Base-by-base conservation (phyloP, 1,140 invertebrate species). In the Drosophila asahinai region DNA sequence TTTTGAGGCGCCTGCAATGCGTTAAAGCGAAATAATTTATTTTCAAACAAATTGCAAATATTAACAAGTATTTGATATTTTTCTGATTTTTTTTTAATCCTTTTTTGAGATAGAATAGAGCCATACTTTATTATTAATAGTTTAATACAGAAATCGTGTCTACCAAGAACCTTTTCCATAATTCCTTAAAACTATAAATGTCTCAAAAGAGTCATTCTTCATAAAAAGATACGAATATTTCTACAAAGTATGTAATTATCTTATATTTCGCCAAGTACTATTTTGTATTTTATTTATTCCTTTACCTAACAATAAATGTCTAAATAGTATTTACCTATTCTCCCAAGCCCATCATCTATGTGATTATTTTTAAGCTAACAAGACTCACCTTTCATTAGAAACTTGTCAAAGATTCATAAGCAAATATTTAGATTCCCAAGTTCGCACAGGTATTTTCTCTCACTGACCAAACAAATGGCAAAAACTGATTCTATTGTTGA, bases 401-500 rank as follows among this genome's bases (percentile, higher is more conserved):
- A 52, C 27, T n/a, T 19, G 27, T 36, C 45, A 60, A 19, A 27
- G 67, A 51, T 42, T 72, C 66, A 42, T 43, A 19, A 6, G 1
- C 47, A 73, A 71, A 72, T 73, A 61, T 73, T 71, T 55, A 45
- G 22, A 25, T 67, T 67, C 36, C 67, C 52, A 47, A 48, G 67
- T 71, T 61, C 68, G 40, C 54, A 60, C 36, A 67, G 40, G 52
- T 67, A 54, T 47, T 70, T 72, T 72, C 67, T 59, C 66, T 43
- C 43, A 49, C 48, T 47, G 40, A 19, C 8, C 38, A 70, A 68
- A 71, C 30, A 73, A 60, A 19, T 3, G 27, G 67, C 11, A 33
- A 67, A 66, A 68, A 71, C 47, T 27, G 30, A 67, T 71, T 71
- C 67, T 51, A 47, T 73, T 73, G 70, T 73, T 73, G 66, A 72